Conservation (phyloP, 2,888 invertebrate species). For the Drosophila nr. perissopoda region DNA sequence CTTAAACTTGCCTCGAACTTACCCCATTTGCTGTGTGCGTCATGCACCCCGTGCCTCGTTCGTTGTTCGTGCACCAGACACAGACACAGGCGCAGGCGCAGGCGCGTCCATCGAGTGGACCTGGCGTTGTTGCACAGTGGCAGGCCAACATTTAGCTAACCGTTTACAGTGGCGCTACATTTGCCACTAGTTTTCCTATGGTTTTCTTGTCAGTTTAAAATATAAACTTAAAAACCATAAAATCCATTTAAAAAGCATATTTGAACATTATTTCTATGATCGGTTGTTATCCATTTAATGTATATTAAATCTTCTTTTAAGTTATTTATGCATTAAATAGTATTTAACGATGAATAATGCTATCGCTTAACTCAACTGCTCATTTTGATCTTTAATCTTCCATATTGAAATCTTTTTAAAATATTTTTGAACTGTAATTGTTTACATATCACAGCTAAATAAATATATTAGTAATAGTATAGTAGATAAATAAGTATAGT, state of each 20-base stretch:
- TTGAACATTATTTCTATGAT: background rate
- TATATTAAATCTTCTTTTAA: background rate
- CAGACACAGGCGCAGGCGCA: constrained; percentile 5
- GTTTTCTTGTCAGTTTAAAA: background rate
- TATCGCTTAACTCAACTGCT: background rate
- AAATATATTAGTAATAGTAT: background rate
- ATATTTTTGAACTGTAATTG: background rate
- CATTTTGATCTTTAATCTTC: background rate
- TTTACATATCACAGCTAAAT: background rate
- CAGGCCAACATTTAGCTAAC: background rate
- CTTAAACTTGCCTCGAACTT: constrained; percentile 34
- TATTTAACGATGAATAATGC: background rate
- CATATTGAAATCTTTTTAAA: background rate
- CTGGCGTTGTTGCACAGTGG: constrained; percentile 45
- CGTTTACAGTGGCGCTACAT: constrained; percentile 1
- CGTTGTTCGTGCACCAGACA: constrained; percentile 15
- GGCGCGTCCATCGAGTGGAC: constrained; percentile 39
- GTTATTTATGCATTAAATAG: background rate
- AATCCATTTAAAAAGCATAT: background rate
- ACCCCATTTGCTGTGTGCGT: constrained; percentile 30
- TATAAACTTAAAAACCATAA: background rate
- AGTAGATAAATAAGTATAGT: background rate
- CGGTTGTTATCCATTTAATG: background rate
- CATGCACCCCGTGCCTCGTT: constrained; percentile 12
- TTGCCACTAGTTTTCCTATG: rapidly evolving